Evolutionary conservation across 2,797 vertebrate genomes (phyloP), one percentile per base, ranked within the genome.

Genomic region (Hyperoplus immaculatus): DNA sequence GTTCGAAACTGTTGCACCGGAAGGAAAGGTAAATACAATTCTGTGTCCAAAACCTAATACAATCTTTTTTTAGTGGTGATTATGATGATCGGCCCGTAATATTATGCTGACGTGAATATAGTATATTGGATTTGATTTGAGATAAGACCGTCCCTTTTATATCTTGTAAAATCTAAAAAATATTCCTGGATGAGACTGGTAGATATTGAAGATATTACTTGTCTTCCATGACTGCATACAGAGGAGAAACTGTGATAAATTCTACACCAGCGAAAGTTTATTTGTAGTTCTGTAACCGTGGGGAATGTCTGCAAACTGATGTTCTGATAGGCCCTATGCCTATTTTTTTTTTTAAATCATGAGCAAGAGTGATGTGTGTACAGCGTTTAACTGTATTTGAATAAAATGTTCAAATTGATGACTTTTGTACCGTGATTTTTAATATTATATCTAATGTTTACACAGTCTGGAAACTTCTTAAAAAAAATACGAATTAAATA

Each of bases 171-270:
- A 1, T 9, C 64, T 4, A 58, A 49, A 68, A 43, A 8, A 51
- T 59, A 57, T 46, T 86, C 65, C 79, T 82, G 79, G 79, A 21
- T 73, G 61, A 78, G 70, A 83, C 77, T 81, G 77, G 64, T 36
- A 29, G 29, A 41, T n/a, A 7, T 51, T 58, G 11, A 7, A 66
- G 62, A 16, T 7, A 54, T 41, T 36, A 39, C 55, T 53, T 10
- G 21, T 74, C 15, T 15, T 49, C 21, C 43, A 8, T 70, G 43
- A 29, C 41, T 47, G 55, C 60, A 29, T 29, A 29, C 29, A 29
- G 29, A 29, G 29, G 29, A 29, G 29, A 29, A 29, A 29, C 29
- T 29, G 29, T 29, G 29, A 29, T 29, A 29, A 2, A 29, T 29
- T 29, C 29, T 29, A 29, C 29, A 29, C 29, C 29, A 29, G 29